Percentiles rank a stretch among this genome's conserved stretches.
Conservation (phyloP, 2,888 invertebrate genomes). For the Matsumyia berberina region DNA sequence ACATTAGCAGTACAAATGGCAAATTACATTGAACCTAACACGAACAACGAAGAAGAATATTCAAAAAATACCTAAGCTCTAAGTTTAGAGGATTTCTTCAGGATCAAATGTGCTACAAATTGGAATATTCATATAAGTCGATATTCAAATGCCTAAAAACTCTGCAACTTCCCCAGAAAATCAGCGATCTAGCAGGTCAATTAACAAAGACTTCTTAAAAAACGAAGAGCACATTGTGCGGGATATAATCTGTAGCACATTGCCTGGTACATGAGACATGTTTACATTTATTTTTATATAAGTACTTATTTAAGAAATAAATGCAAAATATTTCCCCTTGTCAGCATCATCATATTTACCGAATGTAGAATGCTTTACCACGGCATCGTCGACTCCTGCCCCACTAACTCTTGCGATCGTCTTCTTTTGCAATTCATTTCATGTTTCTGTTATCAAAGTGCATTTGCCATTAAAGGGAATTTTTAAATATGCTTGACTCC, state of each 20-base stretch:
- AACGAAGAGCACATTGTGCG: too few species aligned
- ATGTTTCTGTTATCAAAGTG: conserved; percentile 71
- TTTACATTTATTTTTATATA: conserved; percentile 50
- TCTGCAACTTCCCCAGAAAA: too few species aligned
- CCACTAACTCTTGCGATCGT: neutral
- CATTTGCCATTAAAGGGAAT: conserved; percentile 70
- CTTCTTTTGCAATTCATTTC: conserved; percentile 49
- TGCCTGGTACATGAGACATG: conserved; percentile 21
- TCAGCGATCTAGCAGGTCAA: too few species aligned
- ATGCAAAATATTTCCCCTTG: conserved; percentile 48
- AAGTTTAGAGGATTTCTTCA: too few species aligned
- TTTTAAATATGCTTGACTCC: conserved; percentile 69
- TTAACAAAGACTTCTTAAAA: too few species aligned
- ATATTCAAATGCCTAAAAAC: too few species aligned
- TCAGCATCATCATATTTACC: conserved; percentile 7
- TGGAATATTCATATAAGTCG: too few species aligned
- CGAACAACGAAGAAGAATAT: too few species aligned
- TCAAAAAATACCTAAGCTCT: too few species aligned
- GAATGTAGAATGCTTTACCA: neutral
- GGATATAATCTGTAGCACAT: conserved; percentile 25
- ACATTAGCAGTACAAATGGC: too few species aligned
- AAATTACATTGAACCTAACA: too few species aligned
- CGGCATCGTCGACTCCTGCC: neutral
- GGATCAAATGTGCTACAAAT: too few species aligned
- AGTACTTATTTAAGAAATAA: conserved; percentile 67